Conservation (phyloP, 2,888 invertebrate genomes). For the Eumacrocentrus americanus region DNA sequence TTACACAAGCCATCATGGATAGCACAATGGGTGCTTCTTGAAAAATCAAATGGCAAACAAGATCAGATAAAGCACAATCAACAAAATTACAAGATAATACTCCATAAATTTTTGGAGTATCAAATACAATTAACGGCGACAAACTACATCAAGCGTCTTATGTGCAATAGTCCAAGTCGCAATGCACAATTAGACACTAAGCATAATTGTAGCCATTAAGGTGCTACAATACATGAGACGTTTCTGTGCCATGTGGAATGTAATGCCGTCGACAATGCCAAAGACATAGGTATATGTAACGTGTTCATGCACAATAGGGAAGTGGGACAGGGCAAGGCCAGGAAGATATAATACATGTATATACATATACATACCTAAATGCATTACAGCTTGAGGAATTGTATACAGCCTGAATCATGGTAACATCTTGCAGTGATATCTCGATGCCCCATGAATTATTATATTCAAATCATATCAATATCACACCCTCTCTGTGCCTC, state of each 20-base stretch:
- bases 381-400: conserved; percentile 15
- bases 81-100: no score
- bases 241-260: not conserved
- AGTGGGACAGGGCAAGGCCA: conserved; percentile 25
- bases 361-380: not conserved
- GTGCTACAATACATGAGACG: not conserved
- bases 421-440: conserved; percentile 53
- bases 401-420: conserved; percentile 37
- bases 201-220: not conserved
- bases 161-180: not conserved
- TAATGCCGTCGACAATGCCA: not conserved
- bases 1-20: no score
- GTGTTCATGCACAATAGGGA: not conserved
- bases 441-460: conserved; percentile 54
- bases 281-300: not conserved
- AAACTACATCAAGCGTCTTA: not conserved
- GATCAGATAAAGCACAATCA: no score
- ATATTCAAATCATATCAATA: conserved; percentile 51
- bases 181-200: not conserved
- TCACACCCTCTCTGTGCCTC: no score
- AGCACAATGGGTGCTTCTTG: no score
- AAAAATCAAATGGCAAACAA: no score
- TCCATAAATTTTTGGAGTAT: not conserved
- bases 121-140: not conserved
- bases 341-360: conserved; percentile 19